Percentiles rank a stretch among this genome's conserved stretches.
Conservation (phyloP, 2,113 vertebrate species). For the Eudyptes chrysolophus region DNA sequence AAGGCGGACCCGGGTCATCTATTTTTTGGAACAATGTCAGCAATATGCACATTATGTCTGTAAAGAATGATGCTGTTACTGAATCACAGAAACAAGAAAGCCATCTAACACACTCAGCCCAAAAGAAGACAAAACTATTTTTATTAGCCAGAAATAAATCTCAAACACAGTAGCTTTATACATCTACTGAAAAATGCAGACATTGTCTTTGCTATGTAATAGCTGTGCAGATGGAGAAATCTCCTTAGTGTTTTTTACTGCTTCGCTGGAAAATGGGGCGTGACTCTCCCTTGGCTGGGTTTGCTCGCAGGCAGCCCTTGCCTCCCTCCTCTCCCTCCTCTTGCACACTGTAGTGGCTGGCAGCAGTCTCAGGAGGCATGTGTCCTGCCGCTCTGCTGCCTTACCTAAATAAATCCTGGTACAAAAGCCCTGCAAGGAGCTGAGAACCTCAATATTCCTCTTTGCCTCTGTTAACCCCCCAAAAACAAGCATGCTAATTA, state of each 20-base stretch:
- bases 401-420: constrained; percentile 24
- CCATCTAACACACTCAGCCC: background rate
- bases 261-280: constrained; percentile 47
- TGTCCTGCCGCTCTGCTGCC: background rate
- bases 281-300: background rate
- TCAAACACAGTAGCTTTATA: background rate
- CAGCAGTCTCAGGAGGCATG: background rate
- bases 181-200: constrained; percentile 62
- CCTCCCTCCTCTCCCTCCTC: background rate
- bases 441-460: background rate
- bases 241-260: constrained; percentile 35
- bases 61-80: background rate
- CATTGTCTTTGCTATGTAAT: constrained; percentile 45
- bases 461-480: background rate
- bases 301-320: background rate
- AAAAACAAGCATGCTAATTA: background rate
- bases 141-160: constrained; percentile 22
- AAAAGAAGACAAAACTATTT: constrained; percentile 22
- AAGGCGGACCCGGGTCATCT: constrained; percentile 17
- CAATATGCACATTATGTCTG: background rate
- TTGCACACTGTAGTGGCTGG: background rate
- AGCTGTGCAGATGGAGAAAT: constrained; percentile 58
- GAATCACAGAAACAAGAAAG: constrained; percentile 13
- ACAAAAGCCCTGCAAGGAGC: constrained; percentile 28
- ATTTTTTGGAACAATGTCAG: constrained; percentile 21